Evolutionary conservation across 2,113 vertebrate species (phyloP).

Genomic region (Catharus minimus): DNA sequence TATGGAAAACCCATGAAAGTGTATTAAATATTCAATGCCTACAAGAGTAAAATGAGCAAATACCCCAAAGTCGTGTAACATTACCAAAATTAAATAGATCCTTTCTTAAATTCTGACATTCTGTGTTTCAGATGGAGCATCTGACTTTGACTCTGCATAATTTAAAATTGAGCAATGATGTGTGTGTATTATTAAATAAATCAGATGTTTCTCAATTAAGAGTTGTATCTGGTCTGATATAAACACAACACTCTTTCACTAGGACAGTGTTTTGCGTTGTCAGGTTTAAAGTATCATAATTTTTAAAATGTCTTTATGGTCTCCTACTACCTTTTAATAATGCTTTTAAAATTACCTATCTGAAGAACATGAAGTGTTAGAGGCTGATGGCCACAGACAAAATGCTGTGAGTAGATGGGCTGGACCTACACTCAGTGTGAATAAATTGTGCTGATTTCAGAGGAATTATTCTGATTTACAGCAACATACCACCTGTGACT

Average conservation of each 20-base stretch:
- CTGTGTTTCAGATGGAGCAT: not conserved
- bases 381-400: not conserved
- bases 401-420: not conserved
- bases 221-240: not conserved
- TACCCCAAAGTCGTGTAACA: not conserved
- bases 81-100: not conserved
- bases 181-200: not conserved
- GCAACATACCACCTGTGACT: not conserved
- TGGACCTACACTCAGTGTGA: not conserved
- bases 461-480: not conserved
- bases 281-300: not conserved
- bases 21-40: not conserved
- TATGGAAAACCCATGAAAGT: not conserved
- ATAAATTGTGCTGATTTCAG: not conserved
- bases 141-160: not conserved
- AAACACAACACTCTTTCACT: not conserved
- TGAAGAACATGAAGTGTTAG: not conserved
- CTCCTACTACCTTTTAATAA: not conserved
- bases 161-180: not conserved
- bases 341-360: not conserved
- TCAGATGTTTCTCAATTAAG: not conserved
- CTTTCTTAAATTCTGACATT: not conserved
- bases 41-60: not conserved
- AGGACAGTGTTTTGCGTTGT: not conserved
- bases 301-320: not conserved